Conservation (phyloP, 2,797 vertebrate genomes). For the Sebastes diaconus region DNA sequence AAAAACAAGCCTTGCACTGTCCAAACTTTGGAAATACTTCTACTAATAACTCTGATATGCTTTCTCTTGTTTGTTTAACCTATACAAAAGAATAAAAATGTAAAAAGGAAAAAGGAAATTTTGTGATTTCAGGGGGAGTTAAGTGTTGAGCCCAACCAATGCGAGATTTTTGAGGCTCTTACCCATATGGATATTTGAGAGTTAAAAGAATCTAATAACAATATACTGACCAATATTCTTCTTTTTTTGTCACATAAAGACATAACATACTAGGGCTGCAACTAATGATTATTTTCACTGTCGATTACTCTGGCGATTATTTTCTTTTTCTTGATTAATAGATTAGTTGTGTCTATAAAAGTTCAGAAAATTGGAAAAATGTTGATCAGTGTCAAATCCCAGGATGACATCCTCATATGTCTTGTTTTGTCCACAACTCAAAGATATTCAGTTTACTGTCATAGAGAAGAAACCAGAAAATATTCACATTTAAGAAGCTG, state of each 20-base stretch:
- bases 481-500: too few species aligned
- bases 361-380: too few species aligned
- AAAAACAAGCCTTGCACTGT: not conserved
- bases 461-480: too few species aligned
- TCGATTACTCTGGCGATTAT: too few species aligned
- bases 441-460: too few species aligned
- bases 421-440: too few species aligned
- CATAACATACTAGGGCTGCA: not conserved
- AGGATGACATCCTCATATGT: too few species aligned
- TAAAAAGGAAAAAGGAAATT: not conserved
- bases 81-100: not conserved
- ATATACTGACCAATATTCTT: not conserved
- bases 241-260: not conserved
- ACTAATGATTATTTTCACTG: too few species aligned
- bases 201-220: not conserved
- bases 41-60: not conserved
- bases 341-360: too few species aligned
- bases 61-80: not conserved
- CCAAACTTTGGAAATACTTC: not conserved
- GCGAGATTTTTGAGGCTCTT: not conserved
- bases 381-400: too few species aligned
- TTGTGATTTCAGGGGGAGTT: not conserved
- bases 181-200: not conserved
- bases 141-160: not conserved
- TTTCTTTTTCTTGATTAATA: too few species aligned